Conservation (phyloP, 1,140 invertebrate species). For the Apocrypta bakeri region DNA sequence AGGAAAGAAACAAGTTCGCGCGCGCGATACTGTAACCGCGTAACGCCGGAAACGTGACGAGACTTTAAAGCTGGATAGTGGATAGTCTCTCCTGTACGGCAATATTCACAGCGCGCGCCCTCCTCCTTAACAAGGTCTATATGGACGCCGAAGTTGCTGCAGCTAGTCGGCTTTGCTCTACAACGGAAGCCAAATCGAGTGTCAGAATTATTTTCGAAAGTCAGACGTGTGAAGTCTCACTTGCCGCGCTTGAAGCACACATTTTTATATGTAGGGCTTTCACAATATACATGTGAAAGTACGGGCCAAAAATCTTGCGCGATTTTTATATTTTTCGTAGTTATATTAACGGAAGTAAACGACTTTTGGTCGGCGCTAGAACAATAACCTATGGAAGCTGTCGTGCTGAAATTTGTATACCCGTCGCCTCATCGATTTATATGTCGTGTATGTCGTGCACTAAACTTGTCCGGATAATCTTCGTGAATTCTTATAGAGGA, state of each 20-base stretch:
- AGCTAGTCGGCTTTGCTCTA: background rate
- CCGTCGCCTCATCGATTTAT: too few species aligned
- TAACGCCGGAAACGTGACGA: constrained; percentile 39
- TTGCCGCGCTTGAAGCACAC: background rate
- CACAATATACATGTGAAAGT: too few species aligned
- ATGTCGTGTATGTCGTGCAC: too few species aligned
- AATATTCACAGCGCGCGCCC: constrained; percentile 40
- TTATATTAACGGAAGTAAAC: too few species aligned
- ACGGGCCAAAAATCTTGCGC: too few species aligned
- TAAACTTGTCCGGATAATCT: background rate
- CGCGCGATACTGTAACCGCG: constrained; percentile 39
- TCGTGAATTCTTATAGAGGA: background rate
- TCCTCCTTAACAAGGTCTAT: constrained; percentile 38
- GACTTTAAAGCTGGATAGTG: constrained; percentile 17
- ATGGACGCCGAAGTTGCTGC: constrained; percentile 21
- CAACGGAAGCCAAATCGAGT: constrained; percentile 43
- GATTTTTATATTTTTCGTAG: too few species aligned
- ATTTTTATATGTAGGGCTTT: too few species aligned
- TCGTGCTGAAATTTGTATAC: too few species aligned
- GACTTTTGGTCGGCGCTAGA: too few species aligned
- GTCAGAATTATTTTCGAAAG: constrained; percentile 45
- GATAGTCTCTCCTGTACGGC: background rate
- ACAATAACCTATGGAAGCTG: too few species aligned
- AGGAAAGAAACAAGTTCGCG: background rate
- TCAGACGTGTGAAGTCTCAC: constrained; percentile 52